Percentiles rank a stretch among this genome's conserved stretches.
These are phyloP conservation scores for Puntigrus tetrazona DNA, from an alignment of 2,113 vertebrate species.

Conservation along the genomic window DNA sequence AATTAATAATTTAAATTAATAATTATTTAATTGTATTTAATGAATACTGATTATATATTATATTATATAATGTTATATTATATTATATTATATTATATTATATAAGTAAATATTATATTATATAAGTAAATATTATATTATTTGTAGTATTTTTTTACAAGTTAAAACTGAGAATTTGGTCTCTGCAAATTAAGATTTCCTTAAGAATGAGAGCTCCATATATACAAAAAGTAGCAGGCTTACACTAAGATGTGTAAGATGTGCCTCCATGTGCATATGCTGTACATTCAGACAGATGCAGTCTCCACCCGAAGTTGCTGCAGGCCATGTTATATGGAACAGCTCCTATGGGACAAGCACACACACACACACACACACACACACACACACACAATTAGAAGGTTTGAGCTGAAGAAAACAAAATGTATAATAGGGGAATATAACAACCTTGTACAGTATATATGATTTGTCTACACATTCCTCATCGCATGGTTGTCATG, in stretches of 20 bases:
- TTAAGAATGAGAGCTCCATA: neutral
- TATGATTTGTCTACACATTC: constrained; percentile 16
- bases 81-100: too few relatives aligned
- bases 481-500: constrained; percentile 60
- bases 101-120: too few relatives aligned
- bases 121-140: too few relatives aligned
- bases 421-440: constrained; percentile 13
- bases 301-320: constrained; percentile 55
- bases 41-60: neutral
- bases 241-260: constrained; percentile 40
- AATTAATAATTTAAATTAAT: too few relatives aligned
- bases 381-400: constrained; percentile 42
- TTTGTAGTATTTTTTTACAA: too few relatives aligned
- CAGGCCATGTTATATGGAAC: constrained; percentile 67
- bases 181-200: neutral
- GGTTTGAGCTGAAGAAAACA: constrained; percentile 35
- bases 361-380: constrained; percentile 45
- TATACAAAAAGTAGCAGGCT: constrained; percentile 28
- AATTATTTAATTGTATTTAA: neutral
- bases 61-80: too few relatives aligned
- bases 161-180: neutral
- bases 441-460: constrained; percentile 6
- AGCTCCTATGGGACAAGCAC: constrained; percentile 55
- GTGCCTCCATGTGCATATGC: constrained; percentile 40
- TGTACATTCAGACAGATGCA: constrained; percentile 52